Evolutionary conservation across 2,888 invertebrate species (phyloP), one percentile per base, ranked within the genome.

Genomic region (Orthonevra nobilis): DNA sequence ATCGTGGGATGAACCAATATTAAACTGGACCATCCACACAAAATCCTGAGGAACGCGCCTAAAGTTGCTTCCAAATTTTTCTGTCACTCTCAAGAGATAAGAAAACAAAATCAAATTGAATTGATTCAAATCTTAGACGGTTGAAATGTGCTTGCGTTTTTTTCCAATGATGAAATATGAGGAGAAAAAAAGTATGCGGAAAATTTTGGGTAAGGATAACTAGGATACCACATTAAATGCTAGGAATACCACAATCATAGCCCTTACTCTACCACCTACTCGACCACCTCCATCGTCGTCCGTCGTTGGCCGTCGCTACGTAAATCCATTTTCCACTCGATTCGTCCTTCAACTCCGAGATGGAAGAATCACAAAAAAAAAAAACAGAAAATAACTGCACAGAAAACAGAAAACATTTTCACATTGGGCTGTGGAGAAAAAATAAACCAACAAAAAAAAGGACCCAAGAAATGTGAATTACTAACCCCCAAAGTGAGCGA

Each of bases 341-440:
- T 68, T 79, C 79, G 79, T 79, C 73, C 79, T 73, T 79, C 73
- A 79, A 66, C 72, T 72, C 48, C 19, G 19, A 58, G 32, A 44
- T 52, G 20, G 19, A 23, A 61, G 54, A 61, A 61, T 61, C 44
- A 40, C 23, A 50, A 32, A 50, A 50, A 32, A 30, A 15, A 14
- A 34, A 36, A 64, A 63, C n/a, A n/a, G n/a, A n/a, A n/a, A n/a
- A n/a, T n/a, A n/a, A n/a, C n/a, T n/a, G n/a, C n/a, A n/a, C n/a
- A n/a, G 42, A 10, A 23, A 3, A 1, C 15, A 14, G 10, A 60
- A 63, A 36, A 28, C 36, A 40, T 30, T 15, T 56, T 58, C 36
- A 34, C 34, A 50, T 40, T 50, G 56, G 36, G 32, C 50, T 54
- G 30, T 7, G 60, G 3, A 63, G 50, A 10, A 7, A 30, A 42